A percentile compares a stretch with the other conserved stretches of the same genome.
Evolutionary conservation across 2,797 vertebrate species (phyloP).

Genomic region (Chanos chanos): DNA sequence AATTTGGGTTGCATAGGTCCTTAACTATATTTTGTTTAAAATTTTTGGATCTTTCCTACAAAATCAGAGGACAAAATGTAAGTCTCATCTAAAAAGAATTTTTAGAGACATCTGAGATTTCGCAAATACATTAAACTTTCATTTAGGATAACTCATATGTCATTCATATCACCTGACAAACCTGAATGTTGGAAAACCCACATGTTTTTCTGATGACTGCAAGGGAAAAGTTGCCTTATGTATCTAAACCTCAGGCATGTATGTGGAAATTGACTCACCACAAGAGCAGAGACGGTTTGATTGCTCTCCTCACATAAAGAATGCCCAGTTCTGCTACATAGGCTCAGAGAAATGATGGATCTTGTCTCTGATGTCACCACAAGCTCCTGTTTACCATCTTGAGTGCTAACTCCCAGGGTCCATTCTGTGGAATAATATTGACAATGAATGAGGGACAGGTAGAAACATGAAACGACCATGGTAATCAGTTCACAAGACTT

Average conservation of each 20-base stretch:
- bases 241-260: neutral
- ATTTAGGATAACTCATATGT: neutral
- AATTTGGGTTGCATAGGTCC: slow-evolving; percentile 35
- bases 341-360: slow-evolving; percentile 51
- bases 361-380: slow-evolving; percentile 49
- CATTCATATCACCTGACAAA: too few species aligned
- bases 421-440: slow-evolving; percentile 61
- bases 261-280: slow-evolving; percentile 54
- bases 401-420: slow-evolving; percentile 40
- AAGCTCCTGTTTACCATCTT: slow-evolving; percentile 23
- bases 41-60: slow-evolving; percentile 50
- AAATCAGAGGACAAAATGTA: slow-evolving; percentile 4
- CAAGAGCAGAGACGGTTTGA: slow-evolving; percentile 37
- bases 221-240: too few species aligned
- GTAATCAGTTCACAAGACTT: too few species aligned
- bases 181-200: too few species aligned
- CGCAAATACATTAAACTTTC: too few species aligned
- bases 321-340: slow-evolving; percentile 41
- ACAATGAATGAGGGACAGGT: too few species aligned
- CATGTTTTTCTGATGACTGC: too few species aligned
- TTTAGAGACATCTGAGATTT: too few species aligned
- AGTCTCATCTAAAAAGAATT: too few species aligned
- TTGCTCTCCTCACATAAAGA: slow-evolving; percentile 27
- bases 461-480: too few species aligned
- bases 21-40: slow-evolving; percentile 41